phyloP scores from a whole-genome alignment of 2,113 vertebrate species.

The Octodon degus region DNA sequence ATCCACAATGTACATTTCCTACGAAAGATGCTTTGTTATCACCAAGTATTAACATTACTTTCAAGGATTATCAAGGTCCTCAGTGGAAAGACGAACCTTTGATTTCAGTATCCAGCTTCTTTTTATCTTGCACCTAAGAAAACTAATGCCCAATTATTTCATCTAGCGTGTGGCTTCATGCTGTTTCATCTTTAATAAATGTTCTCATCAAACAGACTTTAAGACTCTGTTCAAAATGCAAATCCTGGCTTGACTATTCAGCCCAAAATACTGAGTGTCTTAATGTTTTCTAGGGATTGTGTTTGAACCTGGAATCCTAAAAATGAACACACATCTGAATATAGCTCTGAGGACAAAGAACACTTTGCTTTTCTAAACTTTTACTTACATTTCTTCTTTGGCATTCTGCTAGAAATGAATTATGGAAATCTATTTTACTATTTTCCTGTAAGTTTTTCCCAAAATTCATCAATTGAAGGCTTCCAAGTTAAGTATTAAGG shows the following conservation, averaged over 20 bases:
- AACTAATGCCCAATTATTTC: conserved; percentile 48
- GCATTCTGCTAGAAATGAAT: neutral
- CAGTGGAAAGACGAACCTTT: conserved; percentile 38
- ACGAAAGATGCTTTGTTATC: neutral
- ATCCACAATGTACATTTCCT: conserved; percentile 34
- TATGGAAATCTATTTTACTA: conserved; percentile 27
- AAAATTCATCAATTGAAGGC: conserved; percentile 21
- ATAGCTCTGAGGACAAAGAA: neutral
- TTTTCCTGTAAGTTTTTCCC: neutral
- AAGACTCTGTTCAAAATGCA: conserved; percentile 36
- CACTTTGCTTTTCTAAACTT: neutral
- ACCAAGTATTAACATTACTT: neutral
- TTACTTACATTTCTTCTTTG: neutral
- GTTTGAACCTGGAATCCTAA: conserved; percentile 11
- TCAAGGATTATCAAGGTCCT: neutral
- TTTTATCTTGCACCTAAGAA: conserved; percentile 50
- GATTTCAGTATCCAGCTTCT: conserved; percentile 44
- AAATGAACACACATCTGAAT: neutral
- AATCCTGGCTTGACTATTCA: conserved; percentile 39
- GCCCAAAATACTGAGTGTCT: neutral
- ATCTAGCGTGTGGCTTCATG: neutral
- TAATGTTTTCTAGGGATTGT: neutral
- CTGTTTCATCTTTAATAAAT: conserved; percentile 49
- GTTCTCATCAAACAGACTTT: conserved; percentile 54
- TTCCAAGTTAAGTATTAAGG: conserved; percentile 3